Evolutionary conservation across 2,888 invertebrate species (phyloP).

Genomic region (Dysmachus trigonus): DNA sequence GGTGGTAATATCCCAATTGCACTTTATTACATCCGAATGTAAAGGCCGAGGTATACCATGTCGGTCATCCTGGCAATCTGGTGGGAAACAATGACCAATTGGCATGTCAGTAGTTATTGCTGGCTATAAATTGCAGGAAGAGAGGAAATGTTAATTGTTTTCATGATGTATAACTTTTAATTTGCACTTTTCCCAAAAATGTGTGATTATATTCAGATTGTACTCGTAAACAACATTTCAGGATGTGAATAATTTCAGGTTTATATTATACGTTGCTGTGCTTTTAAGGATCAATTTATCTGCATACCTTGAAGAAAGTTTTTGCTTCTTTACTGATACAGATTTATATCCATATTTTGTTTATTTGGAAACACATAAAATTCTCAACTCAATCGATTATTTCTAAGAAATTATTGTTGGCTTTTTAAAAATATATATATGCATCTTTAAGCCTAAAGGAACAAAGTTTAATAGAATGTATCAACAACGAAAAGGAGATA

Average conservation of each 20-base stretch:
- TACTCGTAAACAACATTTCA: neutral
- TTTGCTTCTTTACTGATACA: no score
- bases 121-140: neutral
- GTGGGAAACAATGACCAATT: neutral
- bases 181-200: neutral
- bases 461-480: neutral
- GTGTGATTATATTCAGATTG: neutral
- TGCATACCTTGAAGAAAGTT: neutral
- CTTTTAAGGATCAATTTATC: neutral
- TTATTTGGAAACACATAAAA: no score
- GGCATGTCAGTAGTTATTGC: neutral
- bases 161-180: neutral
- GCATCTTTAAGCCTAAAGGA: neutral
- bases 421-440: no score
- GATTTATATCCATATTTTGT: no score
- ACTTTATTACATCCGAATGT: neutral
- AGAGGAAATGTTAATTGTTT: neutral
- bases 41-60: neutral
- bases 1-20: neutral
- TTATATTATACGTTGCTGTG: neutral
- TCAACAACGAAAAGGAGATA: neutral
- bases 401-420: no score
- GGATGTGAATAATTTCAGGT: neutral
- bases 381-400: no score
- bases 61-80: neutral